phyloP scores from a whole-genome alignment of 2,888 invertebrate genomes.

The Sphinx pinastri region DNA sequence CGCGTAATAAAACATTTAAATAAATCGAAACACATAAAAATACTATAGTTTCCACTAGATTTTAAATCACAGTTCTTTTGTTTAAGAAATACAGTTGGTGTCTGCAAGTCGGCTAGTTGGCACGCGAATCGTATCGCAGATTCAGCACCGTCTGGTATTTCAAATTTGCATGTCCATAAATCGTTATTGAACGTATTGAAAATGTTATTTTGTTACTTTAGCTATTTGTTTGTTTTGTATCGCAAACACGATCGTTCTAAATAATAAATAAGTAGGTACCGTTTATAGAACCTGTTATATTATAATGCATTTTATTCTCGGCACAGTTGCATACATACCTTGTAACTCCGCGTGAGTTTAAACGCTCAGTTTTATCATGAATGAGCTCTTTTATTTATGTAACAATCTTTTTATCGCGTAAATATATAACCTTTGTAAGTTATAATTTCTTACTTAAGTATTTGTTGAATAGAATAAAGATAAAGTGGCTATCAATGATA shows the following conservation, averaged over 20 bases:
- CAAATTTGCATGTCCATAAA: constrained; percentile 69
- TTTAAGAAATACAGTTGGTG: not conserved
- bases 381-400: not conserved
- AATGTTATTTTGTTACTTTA: constrained; percentile 12
- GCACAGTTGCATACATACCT: not conserved
- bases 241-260: not conserved
- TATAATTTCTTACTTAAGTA: not conserved
- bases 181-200: constrained; percentile 59
- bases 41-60: too few relatives aligned
- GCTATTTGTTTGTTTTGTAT: constrained; percentile 9
- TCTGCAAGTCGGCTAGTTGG: constrained; percentile 33
- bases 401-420: not conserved
- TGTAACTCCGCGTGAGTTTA: constrained; percentile 7
- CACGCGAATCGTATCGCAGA: constrained; percentile 39
- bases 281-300: constrained; percentile 8
- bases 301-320: constrained; percentile 5
- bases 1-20: too few relatives aligned
- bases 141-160: constrained; percentile 48
- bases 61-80: too few relatives aligned
- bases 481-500: not conserved
- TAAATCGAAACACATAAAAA: not conserved
- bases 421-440: constrained; percentile 28
- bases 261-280: constrained; percentile 8
- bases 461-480: not conserved
- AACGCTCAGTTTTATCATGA: not conserved